These are phyloP conservation scores for Oriolus oriolus DNA, from an alignment of 2,113 vertebrate genomes.

Conservation along the genomic window DNA sequence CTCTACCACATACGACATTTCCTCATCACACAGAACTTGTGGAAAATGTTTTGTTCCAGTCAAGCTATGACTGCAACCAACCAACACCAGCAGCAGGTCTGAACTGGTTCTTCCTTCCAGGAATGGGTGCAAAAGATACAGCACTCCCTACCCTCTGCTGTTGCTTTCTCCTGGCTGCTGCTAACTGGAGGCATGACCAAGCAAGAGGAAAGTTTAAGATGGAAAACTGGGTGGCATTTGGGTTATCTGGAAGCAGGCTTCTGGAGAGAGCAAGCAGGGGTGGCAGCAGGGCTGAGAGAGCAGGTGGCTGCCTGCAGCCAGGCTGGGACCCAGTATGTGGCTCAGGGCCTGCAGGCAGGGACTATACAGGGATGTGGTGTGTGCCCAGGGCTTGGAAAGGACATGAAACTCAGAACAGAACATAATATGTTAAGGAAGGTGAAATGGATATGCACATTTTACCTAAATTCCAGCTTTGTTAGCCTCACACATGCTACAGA, in stretches of 20 bases:
- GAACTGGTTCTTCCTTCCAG: background rate
- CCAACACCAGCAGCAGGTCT: background rate
- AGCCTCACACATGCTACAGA: background rate
- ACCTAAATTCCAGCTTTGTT: background rate
- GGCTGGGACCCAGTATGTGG: background rate
- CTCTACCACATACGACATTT: background rate
- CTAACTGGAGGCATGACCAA: background rate
- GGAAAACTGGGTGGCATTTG: background rate
- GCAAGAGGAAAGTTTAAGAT: background rate
- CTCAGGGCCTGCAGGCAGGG: background rate
- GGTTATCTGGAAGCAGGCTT: background rate
- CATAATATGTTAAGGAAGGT: accelerated
- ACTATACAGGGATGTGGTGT: accelerated
- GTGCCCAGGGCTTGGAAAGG: accelerated
- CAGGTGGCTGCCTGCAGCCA: accelerated
- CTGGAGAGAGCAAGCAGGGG: background rate
- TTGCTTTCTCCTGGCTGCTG: background rate
- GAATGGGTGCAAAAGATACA: background rate
- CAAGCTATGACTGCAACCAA: background rate
- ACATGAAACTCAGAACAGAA: background rate
- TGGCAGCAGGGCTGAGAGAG: background rate
- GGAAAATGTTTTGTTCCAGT: background rate
- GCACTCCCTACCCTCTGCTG: background rate
- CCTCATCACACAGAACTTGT: background rate
- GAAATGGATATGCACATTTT: background rate